Percentiles rank a stretch among this genome's conserved stretches.
These are phyloP conservation scores for Phylloscopus trochilus DNA, from an alignment of 2,113 vertebrate species.

Conservation along the genomic window DNA sequence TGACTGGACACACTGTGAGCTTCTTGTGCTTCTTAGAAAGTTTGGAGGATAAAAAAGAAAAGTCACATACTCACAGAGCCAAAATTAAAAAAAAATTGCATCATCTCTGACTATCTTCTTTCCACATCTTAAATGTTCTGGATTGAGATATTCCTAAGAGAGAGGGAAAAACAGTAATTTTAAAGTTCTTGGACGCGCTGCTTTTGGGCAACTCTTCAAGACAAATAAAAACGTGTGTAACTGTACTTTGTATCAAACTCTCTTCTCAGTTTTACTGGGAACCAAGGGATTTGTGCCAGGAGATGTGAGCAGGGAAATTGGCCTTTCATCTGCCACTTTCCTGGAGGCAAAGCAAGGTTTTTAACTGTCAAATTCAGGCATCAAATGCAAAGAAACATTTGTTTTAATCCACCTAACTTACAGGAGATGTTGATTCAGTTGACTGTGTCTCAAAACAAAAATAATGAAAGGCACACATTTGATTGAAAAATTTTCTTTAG, in stretches of 20 bases:
- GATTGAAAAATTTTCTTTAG: not conserved
- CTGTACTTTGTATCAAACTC: conserved; percentile 4
- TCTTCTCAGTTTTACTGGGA: conserved; percentile 1
- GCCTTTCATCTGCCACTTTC: not conserved
- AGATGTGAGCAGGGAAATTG: not conserved
- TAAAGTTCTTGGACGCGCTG: conserved; percentile 1
- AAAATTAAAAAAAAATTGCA: conserved; percentile 26
- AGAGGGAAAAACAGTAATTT: conserved; percentile 29
- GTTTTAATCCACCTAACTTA: not conserved
- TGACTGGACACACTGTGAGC: not conserved
- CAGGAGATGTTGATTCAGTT: not conserved
- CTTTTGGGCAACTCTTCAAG: conserved; percentile 10
- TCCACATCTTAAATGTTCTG: conserved; percentile 14
- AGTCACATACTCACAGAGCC: not conserved
- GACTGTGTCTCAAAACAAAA: not conserved
- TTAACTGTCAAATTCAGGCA: not conserved
- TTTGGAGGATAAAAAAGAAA: not conserved
- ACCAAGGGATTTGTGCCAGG: not conserved
- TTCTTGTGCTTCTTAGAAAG: not conserved
- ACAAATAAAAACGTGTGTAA: conserved; percentile 13
- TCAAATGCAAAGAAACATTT: not conserved
- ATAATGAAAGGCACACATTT: not conserved
- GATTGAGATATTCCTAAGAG: conserved; percentile 13
- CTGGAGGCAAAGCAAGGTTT: conserved; percentile 1
- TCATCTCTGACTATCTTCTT: conserved; percentile 34